Percentiles rank a stretch among this genome's conserved stretches.
phyloP scores from a whole-genome alignment of 2,888 invertebrate genomes.

The Penaeus monodon region DNA sequence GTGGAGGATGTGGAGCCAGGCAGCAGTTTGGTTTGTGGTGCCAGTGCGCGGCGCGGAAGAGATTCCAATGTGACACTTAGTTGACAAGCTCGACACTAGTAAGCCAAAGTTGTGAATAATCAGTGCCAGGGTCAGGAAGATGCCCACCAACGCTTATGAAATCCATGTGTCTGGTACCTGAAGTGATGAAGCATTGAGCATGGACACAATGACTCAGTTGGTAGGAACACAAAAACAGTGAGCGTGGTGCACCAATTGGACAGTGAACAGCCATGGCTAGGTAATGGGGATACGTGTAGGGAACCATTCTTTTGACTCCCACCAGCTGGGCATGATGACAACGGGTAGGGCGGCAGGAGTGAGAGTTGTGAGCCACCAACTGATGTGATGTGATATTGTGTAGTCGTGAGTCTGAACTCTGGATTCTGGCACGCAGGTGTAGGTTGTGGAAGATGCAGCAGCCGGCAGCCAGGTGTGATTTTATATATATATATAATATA shows the following conservation, averaged over 20 bases:
- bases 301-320: conserved; percentile 38
- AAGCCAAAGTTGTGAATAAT: conserved; percentile 57
- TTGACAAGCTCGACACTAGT: conserved; percentile 20
- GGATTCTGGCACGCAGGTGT: conserved; percentile 45
- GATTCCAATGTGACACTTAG: conserved; percentile 54
- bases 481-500: conserved; percentile 43
- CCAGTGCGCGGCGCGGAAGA: conserved; percentile 50
- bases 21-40: conserved; percentile 43
- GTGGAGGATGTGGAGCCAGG: conserved; percentile 18
- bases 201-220: conserved; percentile 24
- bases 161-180: conserved; percentile 30
- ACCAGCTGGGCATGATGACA: conserved; percentile 31
- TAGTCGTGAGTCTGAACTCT: conserved; percentile 44
- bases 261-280: conserved; percentile 38
- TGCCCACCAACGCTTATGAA: conserved; percentile 42
- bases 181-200: conserved; percentile 29
- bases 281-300: conserved; percentile 40
- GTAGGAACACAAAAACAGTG: conserved; percentile 46
- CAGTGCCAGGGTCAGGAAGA: conserved; percentile 42
- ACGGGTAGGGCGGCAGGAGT: conserved; percentile 50
- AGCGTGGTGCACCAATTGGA: conserved; percentile 46
- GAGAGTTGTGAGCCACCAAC: conserved; percentile 45
- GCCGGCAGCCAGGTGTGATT: conserved; percentile 58
- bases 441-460: conserved; percentile 52
- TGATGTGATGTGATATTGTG: conserved; percentile 60